Percentiles rank a stretch among this genome's conserved stretches.
These are phyloP conservation scores for Accipiter virgatus DNA, from an alignment of 2,113 vertebrate species.

Conservation along the genomic window DNA sequence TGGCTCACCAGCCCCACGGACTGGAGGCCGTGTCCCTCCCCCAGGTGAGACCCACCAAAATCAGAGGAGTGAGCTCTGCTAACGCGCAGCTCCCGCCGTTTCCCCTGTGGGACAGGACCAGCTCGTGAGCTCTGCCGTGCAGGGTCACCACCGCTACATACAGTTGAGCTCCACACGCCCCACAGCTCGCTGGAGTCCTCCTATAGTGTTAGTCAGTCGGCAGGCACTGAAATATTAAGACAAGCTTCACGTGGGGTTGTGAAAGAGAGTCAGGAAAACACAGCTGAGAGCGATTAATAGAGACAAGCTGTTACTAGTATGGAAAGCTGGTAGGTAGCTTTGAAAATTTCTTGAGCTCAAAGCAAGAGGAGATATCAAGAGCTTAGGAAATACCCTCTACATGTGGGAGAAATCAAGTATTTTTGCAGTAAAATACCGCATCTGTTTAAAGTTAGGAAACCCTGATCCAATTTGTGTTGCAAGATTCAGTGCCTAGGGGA, in stretches of 20 bases:
- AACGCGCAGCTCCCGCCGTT: background rate
- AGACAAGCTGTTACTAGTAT: background rate
- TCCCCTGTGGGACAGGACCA: background rate
- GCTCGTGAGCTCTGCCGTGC: background rate
- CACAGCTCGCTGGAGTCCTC: background rate
- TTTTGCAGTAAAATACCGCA: background rate
- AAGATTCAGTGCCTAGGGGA: background rate
- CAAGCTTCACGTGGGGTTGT: background rate
- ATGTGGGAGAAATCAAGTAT: background rate
- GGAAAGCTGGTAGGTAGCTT: background rate
- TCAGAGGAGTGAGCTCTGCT: background rate
- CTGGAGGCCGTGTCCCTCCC: background rate
- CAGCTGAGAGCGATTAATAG: background rate
- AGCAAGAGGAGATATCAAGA: background rate
- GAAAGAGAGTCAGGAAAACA: background rate
- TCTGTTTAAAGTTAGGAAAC: background rate
- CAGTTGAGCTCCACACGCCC: background rate
- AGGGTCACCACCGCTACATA: background rate
- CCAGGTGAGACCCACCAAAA: background rate
- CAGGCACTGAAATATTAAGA: background rate
- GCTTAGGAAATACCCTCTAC: background rate
- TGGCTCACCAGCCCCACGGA: background rate
- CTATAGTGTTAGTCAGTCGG: rapidly evolving
- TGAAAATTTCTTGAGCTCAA: background rate
- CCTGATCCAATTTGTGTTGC: background rate